Evolutionary conservation across 2,888 invertebrate species (phyloP).

Genomic region (Sarcophaga subvicina): DNA sequence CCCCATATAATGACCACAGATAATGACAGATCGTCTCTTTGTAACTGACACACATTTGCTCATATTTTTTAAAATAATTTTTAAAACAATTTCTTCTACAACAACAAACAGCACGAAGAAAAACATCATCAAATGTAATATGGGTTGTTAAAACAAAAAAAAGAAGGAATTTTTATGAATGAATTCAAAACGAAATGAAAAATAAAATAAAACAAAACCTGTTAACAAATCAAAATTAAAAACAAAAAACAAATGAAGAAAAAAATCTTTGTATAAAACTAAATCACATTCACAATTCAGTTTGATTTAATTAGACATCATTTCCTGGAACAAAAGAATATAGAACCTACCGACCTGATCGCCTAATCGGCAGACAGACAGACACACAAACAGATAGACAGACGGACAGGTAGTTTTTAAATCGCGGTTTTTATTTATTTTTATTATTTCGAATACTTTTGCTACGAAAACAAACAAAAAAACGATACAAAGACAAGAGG

Average conservation of each 20-base stretch:
- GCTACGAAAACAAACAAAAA: no score
- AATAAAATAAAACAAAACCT: slow-evolving; percentile 32
- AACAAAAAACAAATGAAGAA: slow-evolving; percentile 33
- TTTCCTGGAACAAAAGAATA: slow-evolving; percentile 77
- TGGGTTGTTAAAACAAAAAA: neutral
- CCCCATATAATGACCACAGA: neutral
- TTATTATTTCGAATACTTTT: no score
- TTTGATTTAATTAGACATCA: slow-evolving; percentile 81
- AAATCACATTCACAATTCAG: slow-evolving; percentile 15
- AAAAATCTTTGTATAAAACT: neutral
- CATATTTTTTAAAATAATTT: neutral
- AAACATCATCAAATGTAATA: neutral
- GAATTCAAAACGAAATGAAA: slow-evolving; percentile 42
- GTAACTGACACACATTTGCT: slow-evolving; percentile 40
- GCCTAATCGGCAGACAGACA: neutral
- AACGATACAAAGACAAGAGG: no score
- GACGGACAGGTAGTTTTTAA: neutral
- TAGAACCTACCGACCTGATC: neutral
- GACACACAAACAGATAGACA: neutral
- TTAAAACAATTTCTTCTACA: slow-evolving; percentile 1
- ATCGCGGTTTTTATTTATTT: no score
- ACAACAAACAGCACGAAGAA: neutral
- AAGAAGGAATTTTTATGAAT: slow-evolving; percentile 63
- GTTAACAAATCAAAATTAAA: slow-evolving; percentile 49
- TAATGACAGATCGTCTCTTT: neutral